Evolutionary conservation across 2,888 invertebrate genomes (phyloP).

Genomic region (Agonopterix heracliana): DNA sequence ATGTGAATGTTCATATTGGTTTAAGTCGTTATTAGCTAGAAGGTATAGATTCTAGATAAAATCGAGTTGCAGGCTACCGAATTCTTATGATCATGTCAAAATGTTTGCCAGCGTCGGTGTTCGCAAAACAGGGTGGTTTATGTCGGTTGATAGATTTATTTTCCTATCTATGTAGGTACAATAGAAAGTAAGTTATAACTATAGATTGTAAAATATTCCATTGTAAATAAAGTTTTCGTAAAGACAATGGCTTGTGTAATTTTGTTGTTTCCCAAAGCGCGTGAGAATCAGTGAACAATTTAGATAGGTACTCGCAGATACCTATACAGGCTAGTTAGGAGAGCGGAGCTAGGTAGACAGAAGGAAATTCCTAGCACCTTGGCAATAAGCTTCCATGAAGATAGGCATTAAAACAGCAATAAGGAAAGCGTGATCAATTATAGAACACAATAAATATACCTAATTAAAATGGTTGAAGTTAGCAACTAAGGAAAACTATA

Average conservation of each 20-base stretch:
- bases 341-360: not conserved
- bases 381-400: too few species aligned
- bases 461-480: too few species aligned
- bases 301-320: constrained; percentile 10
- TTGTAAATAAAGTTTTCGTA: constrained; percentile 71
- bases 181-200: constrained; percentile 54
- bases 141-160: constrained; percentile 24
- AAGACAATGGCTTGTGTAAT: constrained; percentile 53
- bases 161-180: constrained; percentile 42
- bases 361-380: too few species aligned
- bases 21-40: constrained; percentile 25
- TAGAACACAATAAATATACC: too few species aligned
- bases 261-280: constrained; percentile 44
- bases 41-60: constrained; percentile 3
- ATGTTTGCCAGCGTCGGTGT: constrained; percentile 27
- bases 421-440: too few species aligned
- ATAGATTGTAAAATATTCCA: constrained; percentile 69
- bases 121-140: constrained; percentile 13
- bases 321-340: not conserved
- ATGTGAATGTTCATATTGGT: constrained; percentile 44
- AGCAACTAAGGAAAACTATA: too few species aligned
- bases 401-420: too few species aligned
- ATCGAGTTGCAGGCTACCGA: constrained; percentile 1
- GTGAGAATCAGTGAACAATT: constrained; percentile 42
- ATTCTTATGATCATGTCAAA: constrained; percentile 6